Conservation (phyloP, 2,113 vertebrate species). For the Pedetes capensis region DNA sequence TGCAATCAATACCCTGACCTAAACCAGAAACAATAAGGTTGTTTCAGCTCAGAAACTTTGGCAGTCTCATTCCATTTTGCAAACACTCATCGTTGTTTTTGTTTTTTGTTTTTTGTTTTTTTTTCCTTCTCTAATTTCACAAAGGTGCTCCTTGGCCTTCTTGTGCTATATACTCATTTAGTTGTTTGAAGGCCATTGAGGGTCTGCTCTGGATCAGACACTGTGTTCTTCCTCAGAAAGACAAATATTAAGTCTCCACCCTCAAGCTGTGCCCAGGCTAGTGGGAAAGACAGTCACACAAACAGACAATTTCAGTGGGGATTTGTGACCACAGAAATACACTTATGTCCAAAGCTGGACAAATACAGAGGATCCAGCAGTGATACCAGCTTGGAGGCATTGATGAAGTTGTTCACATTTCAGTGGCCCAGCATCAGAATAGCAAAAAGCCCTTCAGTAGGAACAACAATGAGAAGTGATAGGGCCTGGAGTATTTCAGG, state of each 20-base stretch:
- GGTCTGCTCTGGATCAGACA: not conserved
- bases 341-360: not conserved
- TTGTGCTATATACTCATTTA: not conserved
- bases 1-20: not conserved
- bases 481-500: not conserved
- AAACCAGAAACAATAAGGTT: not conserved
- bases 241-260: not conserved
- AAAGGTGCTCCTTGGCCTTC: not conserved
- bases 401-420: not conserved
- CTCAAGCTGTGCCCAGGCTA: not conserved
- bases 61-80: not conserved
- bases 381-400: not conserved
- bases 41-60: not conserved
- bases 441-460: not conserved
- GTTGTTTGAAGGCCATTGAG: not conserved
- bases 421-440: not conserved
- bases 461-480: not conserved
- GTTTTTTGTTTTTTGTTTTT: not conserved
- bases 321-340: not conserved
- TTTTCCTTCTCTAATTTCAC: not conserved
- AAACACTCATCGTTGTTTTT: not conserved
- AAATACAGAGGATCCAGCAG: not conserved
- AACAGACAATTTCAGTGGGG: not conserved
- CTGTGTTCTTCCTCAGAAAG: not conserved
- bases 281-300: not conserved